Conservation (phyloP, 2,113 vertebrate genomes). For the Falcunculus frontatus region DNA sequence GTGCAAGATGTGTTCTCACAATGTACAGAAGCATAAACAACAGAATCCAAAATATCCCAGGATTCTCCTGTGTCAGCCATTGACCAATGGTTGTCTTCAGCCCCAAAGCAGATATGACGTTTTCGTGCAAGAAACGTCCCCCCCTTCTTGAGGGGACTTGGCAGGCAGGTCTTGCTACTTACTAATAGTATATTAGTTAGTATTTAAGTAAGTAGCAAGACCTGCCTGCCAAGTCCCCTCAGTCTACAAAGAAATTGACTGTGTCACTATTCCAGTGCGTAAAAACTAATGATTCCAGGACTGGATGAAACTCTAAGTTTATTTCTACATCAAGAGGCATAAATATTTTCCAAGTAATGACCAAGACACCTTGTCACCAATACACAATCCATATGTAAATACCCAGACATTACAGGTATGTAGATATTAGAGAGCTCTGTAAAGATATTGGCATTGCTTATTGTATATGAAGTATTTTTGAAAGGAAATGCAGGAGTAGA, state of each 20-base stretch:
- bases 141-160: too few relatives aligned
- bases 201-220: constrained; percentile 1
- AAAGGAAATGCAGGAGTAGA: constrained; percentile 25
- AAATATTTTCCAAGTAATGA: background rate
- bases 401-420: background rate
- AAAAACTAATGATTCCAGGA: background rate
- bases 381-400: background rate
- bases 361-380: background rate
- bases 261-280: background rate
- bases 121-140: background rate
- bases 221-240: constrained; percentile 14
- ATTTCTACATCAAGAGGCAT: background rate
- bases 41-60: background rate
- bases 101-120: background rate
- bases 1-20: background rate
- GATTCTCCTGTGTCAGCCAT: background rate
- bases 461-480: background rate
- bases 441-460: background rate
- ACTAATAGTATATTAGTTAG: too few relatives aligned
- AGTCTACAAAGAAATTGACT: constrained; percentile 23
- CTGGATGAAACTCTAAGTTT: background rate
- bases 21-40: background rate
- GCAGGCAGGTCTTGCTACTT: too few relatives aligned
- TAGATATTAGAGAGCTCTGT: background rate
- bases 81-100: background rate